Percentiles rank a stretch among this genome's conserved stretches.
These are phyloP conservation scores for Oreochromis grahami DNA, from an alignment of 2,797 vertebrate species.

Conservation along the genomic window DNA sequence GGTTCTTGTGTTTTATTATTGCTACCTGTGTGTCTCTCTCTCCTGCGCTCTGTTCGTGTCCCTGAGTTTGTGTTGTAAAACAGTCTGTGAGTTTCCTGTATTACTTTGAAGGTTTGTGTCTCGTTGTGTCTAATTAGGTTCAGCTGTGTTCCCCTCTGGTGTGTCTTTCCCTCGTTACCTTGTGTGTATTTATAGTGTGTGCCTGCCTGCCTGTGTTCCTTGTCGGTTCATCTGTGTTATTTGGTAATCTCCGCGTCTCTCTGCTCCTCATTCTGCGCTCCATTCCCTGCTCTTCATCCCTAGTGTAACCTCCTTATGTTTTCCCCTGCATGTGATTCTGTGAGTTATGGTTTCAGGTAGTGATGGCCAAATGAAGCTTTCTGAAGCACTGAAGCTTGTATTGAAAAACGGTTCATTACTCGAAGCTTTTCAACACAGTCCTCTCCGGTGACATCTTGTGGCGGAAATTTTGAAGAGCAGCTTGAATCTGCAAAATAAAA, in stretches of 20 bases:
- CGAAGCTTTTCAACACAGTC: no score
- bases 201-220: not conserved
- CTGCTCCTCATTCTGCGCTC: not conserved
- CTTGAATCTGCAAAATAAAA: no score
- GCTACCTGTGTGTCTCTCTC: not conserved
- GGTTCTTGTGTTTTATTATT: not conserved
- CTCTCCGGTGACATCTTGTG: no score
- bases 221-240: fast-evolving
- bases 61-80: not conserved
- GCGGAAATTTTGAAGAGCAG: no score
- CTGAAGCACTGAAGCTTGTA: no score
- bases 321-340: no score
- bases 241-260: fast-evolving
- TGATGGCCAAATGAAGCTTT: no score
- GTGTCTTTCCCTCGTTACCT: not conserved
- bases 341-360: no score
- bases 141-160: not conserved
- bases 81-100: not conserved
- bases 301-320: no score
- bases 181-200: not conserved
- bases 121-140: not conserved
- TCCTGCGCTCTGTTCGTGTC: fast-evolving
- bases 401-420: no score
- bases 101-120: not conserved
- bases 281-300: no score